phyloP scores from a whole-genome alignment of 2,797 vertebrate genomes.

The Peromyscus eremicus region DNA sequence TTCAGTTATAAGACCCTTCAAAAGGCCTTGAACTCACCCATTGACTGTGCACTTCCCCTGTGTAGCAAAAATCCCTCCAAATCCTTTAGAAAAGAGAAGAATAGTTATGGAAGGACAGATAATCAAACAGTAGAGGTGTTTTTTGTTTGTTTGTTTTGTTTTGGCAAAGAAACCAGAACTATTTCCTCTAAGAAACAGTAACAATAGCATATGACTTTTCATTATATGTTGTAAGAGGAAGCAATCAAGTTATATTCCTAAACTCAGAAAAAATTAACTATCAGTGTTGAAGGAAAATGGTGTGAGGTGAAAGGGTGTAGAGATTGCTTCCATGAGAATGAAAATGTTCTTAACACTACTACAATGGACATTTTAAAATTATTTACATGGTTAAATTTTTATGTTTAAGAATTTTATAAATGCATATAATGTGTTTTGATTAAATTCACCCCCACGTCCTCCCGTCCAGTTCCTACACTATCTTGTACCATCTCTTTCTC shows the following conservation, averaged over 20 bases:
- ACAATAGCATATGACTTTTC: background rate
- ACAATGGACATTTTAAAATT: background rate
- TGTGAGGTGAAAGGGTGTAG: constrained; percentile 29
- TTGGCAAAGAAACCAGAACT: background rate
- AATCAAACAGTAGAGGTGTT: background rate
- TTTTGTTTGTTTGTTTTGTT: too few relatives aligned
- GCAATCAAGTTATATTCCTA: background rate
- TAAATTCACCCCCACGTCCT: background rate
- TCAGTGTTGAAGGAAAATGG: background rate
- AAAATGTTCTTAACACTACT: background rate
- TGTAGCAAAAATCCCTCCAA: background rate
- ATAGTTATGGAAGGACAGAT: background rate
- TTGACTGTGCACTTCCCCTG: background rate
- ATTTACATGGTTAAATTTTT: background rate
- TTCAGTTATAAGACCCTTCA: background rate
- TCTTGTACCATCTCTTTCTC: background rate
- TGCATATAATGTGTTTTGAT: background rate
- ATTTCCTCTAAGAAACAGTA: background rate
- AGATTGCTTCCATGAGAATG: background rate
- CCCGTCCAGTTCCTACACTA: background rate
- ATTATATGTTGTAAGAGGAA: constrained; percentile 5
- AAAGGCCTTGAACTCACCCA: background rate
- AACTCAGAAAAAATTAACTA: background rate
- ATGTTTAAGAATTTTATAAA: background rate
- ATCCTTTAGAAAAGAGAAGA: background rate